These are phyloP conservation scores for Lepidochitona cinerea DNA, from an alignment of 2,888 invertebrate species.

Conservation along the genomic window DNA sequence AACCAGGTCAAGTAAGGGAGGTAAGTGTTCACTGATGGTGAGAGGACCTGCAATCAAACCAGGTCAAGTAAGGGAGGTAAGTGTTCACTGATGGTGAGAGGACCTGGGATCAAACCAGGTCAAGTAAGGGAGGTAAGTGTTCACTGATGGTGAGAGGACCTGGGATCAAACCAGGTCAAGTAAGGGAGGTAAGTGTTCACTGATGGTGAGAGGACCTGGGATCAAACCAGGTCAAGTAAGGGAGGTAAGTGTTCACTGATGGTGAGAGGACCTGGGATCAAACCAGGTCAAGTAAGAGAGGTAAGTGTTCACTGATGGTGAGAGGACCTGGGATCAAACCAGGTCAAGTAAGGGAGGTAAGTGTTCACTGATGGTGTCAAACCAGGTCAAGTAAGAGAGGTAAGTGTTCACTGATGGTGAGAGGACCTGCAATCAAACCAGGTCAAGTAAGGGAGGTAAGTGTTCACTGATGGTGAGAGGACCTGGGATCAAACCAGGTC, in stretches of 20 bases:
- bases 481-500: slow-evolving; percentile 73
- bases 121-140: slow-evolving; percentile 51
- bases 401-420: not conserved
- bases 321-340: slow-evolving; percentile 70
- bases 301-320: slow-evolving; percentile 79
- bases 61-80: not conserved
- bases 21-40: slow-evolving; percentile 34
- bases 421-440: not conserved
- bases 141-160: not conserved
- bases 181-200: not conserved
- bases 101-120: slow-evolving; percentile 75
- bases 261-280: slow-evolving; percentile 80
- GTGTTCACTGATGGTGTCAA: not conserved
- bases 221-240: not conserved
- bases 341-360: slow-evolving; percentile 32
- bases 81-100: slow-evolving; percentile 84
- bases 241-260: slow-evolving; percentile 78
- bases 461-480: slow-evolving; percentile 86
- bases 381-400: too few relatives aligned
- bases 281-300: slow-evolving; percentile 50
- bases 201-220: not conserved
- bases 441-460: not conserved
- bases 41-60: not conserved
- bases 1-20: slow-evolving; percentile 48
- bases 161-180: not conserved